Evolutionary conservation across 2,797 vertebrate species (phyloP).

Genomic region (Rousettus madagascariensis): DNA sequence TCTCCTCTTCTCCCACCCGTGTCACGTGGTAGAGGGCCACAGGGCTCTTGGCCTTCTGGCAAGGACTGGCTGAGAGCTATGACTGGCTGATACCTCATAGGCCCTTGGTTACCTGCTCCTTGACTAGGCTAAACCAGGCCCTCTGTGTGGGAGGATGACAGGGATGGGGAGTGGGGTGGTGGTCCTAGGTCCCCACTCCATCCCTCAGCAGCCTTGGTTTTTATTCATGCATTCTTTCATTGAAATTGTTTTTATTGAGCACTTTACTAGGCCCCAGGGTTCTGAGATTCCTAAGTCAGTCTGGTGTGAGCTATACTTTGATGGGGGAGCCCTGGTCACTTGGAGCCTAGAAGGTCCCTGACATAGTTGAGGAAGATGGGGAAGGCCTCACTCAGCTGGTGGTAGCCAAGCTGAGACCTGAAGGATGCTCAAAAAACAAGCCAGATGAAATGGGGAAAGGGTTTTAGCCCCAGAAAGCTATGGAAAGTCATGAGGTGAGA

Average conservation of each 20-base stretch:
- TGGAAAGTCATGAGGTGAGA: neutral
- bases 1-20: neutral
- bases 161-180: neutral
- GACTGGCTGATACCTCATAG: neutral
- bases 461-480: neutral
- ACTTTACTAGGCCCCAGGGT: neutral
- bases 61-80: neutral
- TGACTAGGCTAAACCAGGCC: neutral
- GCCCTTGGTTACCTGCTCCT: neutral
- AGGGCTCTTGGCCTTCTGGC: neutral
- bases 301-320: neutral
- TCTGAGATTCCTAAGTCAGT: neutral
- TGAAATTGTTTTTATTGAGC: neutral
- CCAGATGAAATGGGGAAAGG: neutral
- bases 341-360: neutral
- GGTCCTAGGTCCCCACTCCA: neutral
- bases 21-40: too few species aligned
- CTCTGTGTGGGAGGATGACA: neutral
- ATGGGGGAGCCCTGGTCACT: neutral
- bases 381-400: neutral
- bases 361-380: neutral
- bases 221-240: neutral
- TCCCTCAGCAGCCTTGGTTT: neutral
- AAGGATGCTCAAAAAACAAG: neutral
- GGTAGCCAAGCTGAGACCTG: neutral